A percentile compares a stretch with the other conserved stretches of the same genome.
Evolutionary conservation across 2,797 vertebrate genomes (phyloP).

Genomic region (Phalloptychus januarius): DNA sequence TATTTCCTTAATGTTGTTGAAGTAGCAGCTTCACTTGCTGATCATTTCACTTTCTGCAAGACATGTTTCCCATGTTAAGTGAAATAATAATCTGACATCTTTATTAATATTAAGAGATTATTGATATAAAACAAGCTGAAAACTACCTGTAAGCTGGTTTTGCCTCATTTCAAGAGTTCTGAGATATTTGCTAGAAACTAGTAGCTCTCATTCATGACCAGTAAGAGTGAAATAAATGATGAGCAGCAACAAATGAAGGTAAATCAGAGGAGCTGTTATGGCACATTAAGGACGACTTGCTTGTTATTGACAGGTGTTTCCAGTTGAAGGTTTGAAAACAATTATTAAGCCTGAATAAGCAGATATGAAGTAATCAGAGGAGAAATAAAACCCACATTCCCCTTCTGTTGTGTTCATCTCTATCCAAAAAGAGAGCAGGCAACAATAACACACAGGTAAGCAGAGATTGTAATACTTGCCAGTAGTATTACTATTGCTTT

Average conservation of each 20-base stretch:
- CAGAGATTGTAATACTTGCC: too few relatives aligned
- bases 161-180: too few relatives aligned
- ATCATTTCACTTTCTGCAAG: too few relatives aligned
- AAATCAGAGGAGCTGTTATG: not conserved
- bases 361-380: not conserved
- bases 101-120: too few relatives aligned
- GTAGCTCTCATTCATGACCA: not conserved
- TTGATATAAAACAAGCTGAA: too few relatives aligned
- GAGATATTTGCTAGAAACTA: too few relatives aligned
- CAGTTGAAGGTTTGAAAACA: not conserved
- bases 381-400: not conserved
- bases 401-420: not conserved
- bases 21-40: too few relatives aligned
- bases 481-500: too few relatives aligned
- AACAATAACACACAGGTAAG: not conserved
- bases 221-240: not conserved
- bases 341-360: not conserved
- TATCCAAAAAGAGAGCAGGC: not conserved
- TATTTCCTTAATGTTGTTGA: too few relatives aligned
- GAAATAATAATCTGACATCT: too few relatives aligned
- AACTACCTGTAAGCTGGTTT: too few relatives aligned
- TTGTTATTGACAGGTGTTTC: not conserved
- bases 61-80: too few relatives aligned
- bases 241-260: not conserved
- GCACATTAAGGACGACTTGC: not conserved